Conservation (phyloP, 1,140 invertebrate species). For the Zaprionus capensis region DNA sequence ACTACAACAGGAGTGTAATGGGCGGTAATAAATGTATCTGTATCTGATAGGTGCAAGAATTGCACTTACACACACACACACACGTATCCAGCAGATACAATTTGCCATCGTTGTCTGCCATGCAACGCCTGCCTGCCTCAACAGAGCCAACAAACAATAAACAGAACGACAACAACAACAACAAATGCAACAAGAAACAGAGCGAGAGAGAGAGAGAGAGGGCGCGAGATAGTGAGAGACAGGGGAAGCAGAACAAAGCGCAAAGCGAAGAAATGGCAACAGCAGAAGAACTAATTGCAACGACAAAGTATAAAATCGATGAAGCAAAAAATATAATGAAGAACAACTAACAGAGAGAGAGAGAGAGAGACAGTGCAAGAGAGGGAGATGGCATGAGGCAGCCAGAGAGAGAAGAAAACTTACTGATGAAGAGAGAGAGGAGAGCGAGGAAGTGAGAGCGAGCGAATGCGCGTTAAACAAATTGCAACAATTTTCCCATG, state of each 20-base stretch:
- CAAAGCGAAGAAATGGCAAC: constrained; percentile 58
- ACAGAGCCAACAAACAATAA: constrained; percentile 46
- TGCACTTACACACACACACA: constrained; percentile 9
- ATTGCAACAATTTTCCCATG: constrained; percentile 65
- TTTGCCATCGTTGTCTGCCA: constrained; percentile 21
- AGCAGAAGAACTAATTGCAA: constrained; percentile 78
- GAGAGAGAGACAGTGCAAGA: constrained; percentile 45
- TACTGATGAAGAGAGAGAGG: not conserved
- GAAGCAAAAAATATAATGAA: constrained; percentile 68
- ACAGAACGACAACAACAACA: constrained; percentile 41
- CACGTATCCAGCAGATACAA: constrained; percentile 36
- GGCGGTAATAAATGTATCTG: constrained; percentile 32
- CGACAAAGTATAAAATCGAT: constrained; percentile 81
- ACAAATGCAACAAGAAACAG: constrained; percentile 44
- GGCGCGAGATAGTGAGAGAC: not conserved
- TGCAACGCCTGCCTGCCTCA: constrained; percentile 48
- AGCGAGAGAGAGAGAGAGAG: constrained; percentile 22
- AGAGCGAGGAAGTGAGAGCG: constrained; percentile 10
- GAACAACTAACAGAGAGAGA: constrained; percentile 56
- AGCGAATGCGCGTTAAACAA: constrained; percentile 68
- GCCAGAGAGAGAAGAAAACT: constrained; percentile 21
- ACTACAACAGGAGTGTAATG: not conserved
- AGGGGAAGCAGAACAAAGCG: constrained; percentile 48
- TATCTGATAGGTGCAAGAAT: constrained; percentile 23
- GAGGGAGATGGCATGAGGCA: constrained; percentile 18